Base-by-base conservation (phyloP, 1,140 invertebrate species). In the Cheumatopsyche charites region DNA sequence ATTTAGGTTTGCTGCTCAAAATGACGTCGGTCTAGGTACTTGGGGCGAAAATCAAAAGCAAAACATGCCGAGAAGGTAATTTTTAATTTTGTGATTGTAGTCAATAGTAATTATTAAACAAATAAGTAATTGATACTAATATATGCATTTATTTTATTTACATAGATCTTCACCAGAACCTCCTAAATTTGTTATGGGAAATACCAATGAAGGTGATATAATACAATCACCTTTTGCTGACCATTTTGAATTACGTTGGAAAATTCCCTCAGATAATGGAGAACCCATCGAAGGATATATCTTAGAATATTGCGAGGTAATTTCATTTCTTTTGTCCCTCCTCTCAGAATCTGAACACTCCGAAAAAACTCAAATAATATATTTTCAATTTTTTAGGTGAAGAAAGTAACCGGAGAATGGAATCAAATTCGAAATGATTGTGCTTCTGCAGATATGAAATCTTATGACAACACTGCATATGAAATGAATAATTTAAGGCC, bases 221-320 rank as follows among this genome's bases (percentile, higher is more conserved):
- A 81, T 78, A 80, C 81, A 42, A 75, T 85, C 69, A 76, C 81
- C 87, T 29, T 94, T 88, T 80, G 88, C 88, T 25, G 89, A 93
- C 82, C 88, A 89, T 77, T 95, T 90, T 79, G 90, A 95, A 78
- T 78, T 95, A 1, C 86, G 88, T 77, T 97, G 94, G 94, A 88
- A 87, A 67, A 88, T 90, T 41, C 93, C 94, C 0, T 87, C 89
- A 12, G 91, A 96, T 78, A 97, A 97, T 82, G 95, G 95, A 1
- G 92, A 94, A 82, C 89, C 89, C 1, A 96, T 97, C 77, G 90
- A 94, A 76, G 84, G 84, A 78, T 97, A 95, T 82, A 85, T 90
- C 79, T 87, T 97, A 61, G 89, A 85, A 77, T 94, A 90, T 79
- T 95, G 93, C 79, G 86, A 86, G 88, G 88, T 87, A 58, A 63